Conservation (phyloP, 2,888 invertebrate species). For the Cosmorhoe ocellata region DNA sequence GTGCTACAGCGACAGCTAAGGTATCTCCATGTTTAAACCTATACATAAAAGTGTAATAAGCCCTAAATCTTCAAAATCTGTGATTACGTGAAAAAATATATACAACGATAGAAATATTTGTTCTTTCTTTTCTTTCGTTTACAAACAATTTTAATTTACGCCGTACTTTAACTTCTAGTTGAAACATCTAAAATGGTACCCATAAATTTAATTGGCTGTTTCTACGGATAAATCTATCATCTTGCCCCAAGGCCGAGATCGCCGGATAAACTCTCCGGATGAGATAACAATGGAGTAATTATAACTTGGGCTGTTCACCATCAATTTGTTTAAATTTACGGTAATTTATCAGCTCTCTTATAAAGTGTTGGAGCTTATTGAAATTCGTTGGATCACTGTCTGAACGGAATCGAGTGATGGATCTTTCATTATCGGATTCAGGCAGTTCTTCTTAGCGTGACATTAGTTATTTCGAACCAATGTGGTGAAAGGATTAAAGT, state of each 20-base stretch:
- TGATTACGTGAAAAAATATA: too few species aligned
- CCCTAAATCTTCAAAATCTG: too few species aligned
- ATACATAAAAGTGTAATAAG: too few species aligned
- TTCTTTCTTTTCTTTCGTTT: too few species aligned
- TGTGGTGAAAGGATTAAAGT: not conserved
- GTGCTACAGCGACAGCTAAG: too few species aligned
- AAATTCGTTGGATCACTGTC: conserved; percentile 19
- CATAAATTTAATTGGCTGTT: conserved; percentile 5
- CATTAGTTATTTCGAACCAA: not conserved
- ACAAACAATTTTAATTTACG: too few species aligned
- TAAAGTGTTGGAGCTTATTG: conserved; percentile 38
- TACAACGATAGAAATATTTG: too few species aligned
- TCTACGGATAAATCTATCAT: conserved; percentile 31
- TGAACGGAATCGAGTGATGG: conserved; percentile 12
- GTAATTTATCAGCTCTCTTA: conserved; percentile 43
- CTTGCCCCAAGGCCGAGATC: conserved; percentile 24
- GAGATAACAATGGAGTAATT: conserved; percentile 38
- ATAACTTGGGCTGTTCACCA: conserved; percentile 27
- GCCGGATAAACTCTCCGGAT: conserved; percentile 25
- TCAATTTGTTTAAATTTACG: conserved; percentile 42
- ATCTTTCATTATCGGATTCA: too few species aligned
- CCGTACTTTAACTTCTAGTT: too few species aligned
- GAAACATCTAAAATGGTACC: not conserved
- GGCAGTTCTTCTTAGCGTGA: too few species aligned
- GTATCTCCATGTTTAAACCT: too few species aligned